Evolutionary conservation across 2,888 invertebrate species (phyloP).

Genomic region (Ethmia dodecea): DNA sequence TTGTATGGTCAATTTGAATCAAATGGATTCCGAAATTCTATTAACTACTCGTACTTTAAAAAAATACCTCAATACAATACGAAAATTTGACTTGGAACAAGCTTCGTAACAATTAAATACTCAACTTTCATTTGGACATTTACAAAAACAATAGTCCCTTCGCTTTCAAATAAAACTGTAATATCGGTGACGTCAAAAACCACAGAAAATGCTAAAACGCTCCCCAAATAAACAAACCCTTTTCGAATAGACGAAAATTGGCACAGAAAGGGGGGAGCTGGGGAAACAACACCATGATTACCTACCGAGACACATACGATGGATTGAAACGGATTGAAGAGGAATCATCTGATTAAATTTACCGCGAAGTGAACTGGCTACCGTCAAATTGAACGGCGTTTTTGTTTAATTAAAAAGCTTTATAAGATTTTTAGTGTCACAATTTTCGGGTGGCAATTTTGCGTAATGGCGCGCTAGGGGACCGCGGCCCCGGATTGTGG

Average conservation of each 20-base stretch:
- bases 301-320: too few species aligned
- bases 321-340: constrained; percentile 20
- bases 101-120: too few species aligned
- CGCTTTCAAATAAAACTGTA: too few species aligned
- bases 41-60: too few species aligned
- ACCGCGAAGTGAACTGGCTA: constrained; percentile 1
- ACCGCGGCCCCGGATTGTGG: neutral
- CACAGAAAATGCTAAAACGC: neutral
- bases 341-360: constrained; percentile 16
- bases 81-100: too few species aligned
- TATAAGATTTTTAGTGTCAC: constrained; percentile 2
- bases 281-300: constrained; percentile 1
- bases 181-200: too few species aligned
- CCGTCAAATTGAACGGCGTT: constrained; percentile 18
- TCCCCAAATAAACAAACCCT: constrained; percentile 3
- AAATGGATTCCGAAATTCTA: too few species aligned
- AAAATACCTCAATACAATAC: too few species aligned
- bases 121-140: too few species aligned
- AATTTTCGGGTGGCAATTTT: neutral
- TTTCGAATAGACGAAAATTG: constrained; percentile 5
- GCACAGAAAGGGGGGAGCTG: neutral
- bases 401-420: constrained; percentile 11
- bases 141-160: too few species aligned
- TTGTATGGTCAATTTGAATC: too few species aligned
- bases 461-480: neutral